Conservation (phyloP, 1,140 invertebrate species). For the Kradibia gibbosae region DNA sequence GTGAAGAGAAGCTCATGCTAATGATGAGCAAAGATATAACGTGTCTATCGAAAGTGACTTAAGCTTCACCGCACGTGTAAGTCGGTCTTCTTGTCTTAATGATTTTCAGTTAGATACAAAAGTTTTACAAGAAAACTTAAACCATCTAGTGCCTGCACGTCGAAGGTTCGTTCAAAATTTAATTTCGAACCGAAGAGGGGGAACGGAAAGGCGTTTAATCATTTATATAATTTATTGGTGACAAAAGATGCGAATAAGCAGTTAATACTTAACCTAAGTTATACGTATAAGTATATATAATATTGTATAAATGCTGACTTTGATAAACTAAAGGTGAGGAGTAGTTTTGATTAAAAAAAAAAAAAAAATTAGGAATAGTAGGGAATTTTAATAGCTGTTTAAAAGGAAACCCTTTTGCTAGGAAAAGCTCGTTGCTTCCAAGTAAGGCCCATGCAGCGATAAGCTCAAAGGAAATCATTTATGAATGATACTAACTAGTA, state of each 20-base stretch:
- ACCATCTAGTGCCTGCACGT: background rate
- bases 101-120: background rate
- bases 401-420: background rate
- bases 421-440: background rate
- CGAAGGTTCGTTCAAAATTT: background rate
- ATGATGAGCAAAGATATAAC: too few species aligned
- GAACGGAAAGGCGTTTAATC: too few species aligned
- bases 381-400: background rate
- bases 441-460: background rate
- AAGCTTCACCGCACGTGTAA: too few species aligned
- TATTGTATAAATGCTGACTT: too few species aligned
- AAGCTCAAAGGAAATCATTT: background rate
- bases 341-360: too few species aligned
- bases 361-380: background rate
- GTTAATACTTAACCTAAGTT: too few species aligned
- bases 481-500: background rate
- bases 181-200: background rate
- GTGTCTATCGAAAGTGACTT: too few species aligned
- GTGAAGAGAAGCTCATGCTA: too few species aligned
- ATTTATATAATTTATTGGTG: too few species aligned
- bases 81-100: background rate
- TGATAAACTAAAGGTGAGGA: too few species aligned
- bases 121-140: background rate
- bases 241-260: too few species aligned
- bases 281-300: too few species aligned